These are phyloP conservation scores for Oceanodroma leucorhoa DNA, from an alignment of 2,797 vertebrate species.

Conservation along the genomic window DNA sequence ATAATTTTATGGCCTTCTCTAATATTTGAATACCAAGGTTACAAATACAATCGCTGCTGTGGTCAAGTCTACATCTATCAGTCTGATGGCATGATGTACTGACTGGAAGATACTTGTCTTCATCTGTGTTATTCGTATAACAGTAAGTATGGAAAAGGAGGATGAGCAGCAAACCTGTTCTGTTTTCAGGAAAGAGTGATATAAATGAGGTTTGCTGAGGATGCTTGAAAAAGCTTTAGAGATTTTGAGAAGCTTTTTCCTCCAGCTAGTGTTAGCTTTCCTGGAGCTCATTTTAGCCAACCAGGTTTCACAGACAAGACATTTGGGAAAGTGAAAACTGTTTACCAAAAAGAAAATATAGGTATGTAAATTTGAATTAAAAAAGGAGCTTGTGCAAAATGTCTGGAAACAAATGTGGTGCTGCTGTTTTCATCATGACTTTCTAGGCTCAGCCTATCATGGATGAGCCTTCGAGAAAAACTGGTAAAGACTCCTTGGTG, in stretches of 20 bases:
- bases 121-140: background rate
- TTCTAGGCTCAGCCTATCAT: rapidly evolving
- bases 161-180: background rate
- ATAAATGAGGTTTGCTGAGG: background rate
- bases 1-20: background rate
- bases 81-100: no score
- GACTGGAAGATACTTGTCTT: background rate
- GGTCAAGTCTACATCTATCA: background rate
- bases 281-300: background rate
- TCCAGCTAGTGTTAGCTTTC: background rate
- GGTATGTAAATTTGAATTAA: background rate
- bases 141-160: background rate
- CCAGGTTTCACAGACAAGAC: background rate
- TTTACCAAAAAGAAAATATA: background rate
- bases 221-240: background rate
- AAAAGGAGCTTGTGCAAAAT: background rate
- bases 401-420: background rate
- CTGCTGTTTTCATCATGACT: background rate
- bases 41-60: background rate
- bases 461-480: background rate
- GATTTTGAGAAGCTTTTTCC: background rate
- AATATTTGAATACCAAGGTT: background rate
- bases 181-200: background rate
- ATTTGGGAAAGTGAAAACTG: background rate
- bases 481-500: background rate